phyloP scores from a whole-genome alignment of 2,113 vertebrate species.

The Trichomycterus rosablanca region DNA sequence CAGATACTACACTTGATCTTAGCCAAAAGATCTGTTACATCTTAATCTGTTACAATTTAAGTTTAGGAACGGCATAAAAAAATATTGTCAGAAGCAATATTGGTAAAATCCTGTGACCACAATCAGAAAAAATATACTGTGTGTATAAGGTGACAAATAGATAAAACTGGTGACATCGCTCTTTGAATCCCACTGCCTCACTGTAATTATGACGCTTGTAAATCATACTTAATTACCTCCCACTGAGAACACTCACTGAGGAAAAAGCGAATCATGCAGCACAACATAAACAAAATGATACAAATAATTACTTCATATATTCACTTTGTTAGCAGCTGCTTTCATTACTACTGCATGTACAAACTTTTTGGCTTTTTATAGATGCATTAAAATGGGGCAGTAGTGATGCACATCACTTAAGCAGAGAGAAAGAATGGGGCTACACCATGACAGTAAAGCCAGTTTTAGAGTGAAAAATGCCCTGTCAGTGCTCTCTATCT shows the following conservation, averaged over 20 bases:
- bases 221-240: neutral
- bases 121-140: neutral
- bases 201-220: neutral
- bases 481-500: neutral
- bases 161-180: neutral
- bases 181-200: neutral
- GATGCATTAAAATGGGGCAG: conserved; percentile 12
- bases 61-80: too few species aligned
- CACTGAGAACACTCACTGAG: neutral
- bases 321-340: conserved; percentile 4
- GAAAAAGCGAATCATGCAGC: neutral
- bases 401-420: neutral
- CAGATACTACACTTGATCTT: too few species aligned
- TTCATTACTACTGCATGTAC: too few species aligned
- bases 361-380: neutral
- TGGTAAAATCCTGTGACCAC: too few species aligned
- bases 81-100: too few species aligned
- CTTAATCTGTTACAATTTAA: too few species aligned
- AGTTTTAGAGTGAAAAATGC: conserved; percentile 5
- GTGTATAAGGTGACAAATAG: neutral
- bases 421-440: conserved; percentile 5
- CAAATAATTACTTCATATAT: neutral
- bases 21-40: too few species aligned
- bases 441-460: neutral
- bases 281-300: neutral